These are phyloP conservation scores for Bombylius discolor DNA, from an alignment of 2,888 invertebrate species.

Conservation along the genomic window DNA sequence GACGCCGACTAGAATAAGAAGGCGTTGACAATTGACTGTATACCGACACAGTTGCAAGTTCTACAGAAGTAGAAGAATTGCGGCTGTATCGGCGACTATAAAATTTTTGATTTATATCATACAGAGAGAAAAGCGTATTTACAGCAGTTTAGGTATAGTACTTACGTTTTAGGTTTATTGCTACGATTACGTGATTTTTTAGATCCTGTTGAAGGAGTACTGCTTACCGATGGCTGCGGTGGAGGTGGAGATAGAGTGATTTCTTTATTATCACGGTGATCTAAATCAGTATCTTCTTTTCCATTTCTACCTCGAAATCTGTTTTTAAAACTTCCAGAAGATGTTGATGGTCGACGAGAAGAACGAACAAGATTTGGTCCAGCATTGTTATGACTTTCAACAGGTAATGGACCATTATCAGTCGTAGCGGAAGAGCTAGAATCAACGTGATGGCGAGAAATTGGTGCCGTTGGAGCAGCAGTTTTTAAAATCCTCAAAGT, in stretches of 20 bases:
- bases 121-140: neutral
- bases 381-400: conserved; percentile 42
- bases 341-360: conserved; percentile 41
- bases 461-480: conserved; percentile 42
- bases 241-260: neutral
- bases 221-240: conserved; percentile 5
- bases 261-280: conserved; percentile 6
- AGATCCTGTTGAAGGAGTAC: conserved; percentile 1
- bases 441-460: conserved; percentile 37
- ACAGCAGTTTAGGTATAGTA: neutral
- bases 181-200: conserved; percentile 10
- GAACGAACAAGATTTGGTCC: conserved; percentile 38
- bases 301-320: conserved; percentile 37
- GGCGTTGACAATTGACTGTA: conserved; percentile 42
- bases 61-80: conserved; percentile 35
- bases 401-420: conserved; percentile 40
- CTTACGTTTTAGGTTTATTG: conserved; percentile 17
- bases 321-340: conserved; percentile 44
- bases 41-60: conserved; percentile 53
- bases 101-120: conserved; percentile 9
- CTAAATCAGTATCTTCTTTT: conserved; percentile 33
- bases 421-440: conserved; percentile 48
- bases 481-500: conserved; percentile 62
- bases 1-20: conserved; percentile 42
- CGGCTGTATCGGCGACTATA: conserved; percentile 15